Conservation (phyloP, 1,140 invertebrate species). For the Drosophila mauritiana region DNA sequence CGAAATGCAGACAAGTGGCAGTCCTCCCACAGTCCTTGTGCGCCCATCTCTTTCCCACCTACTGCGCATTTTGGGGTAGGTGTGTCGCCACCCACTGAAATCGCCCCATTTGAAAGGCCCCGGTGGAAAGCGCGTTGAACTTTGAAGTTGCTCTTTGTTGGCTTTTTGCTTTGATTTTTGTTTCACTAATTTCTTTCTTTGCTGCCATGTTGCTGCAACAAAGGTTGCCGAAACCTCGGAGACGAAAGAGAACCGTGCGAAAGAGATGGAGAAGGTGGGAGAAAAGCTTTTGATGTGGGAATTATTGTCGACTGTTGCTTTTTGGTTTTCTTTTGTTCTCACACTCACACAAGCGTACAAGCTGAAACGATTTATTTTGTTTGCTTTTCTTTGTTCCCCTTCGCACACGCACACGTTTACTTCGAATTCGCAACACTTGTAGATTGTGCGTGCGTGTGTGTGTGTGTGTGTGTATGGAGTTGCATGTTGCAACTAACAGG, state of each 20-base stretch:
- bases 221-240: slow-evolving; percentile 53
- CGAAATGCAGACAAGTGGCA: slow-evolving; percentile 42
- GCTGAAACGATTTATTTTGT: slow-evolving; percentile 53
- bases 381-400: slow-evolving; percentile 66
- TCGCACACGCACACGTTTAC: slow-evolving; percentile 3
- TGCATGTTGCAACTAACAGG: slow-evolving; percentile 64
- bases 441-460: slow-evolving; percentile 10
- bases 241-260: slow-evolving; percentile 28
- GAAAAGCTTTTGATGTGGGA: slow-evolving; percentile 61
- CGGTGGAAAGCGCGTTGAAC: slow-evolving; percentile 65
- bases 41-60: background rate
- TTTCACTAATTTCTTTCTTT: slow-evolving; percentile 1
- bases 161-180: slow-evolving; percentile 32
- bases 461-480: slow-evolving; percentile 20
- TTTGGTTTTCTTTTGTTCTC: slow-evolving; percentile 30
- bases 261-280: slow-evolving; percentile 18
- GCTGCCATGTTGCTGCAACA: slow-evolving; percentile 41
- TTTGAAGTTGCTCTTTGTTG: slow-evolving; percentile 53
- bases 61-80: slow-evolving; percentile 31
- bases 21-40: slow-evolving; percentile 1
- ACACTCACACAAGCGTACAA: slow-evolving; percentile 17
- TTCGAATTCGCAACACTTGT: slow-evolving; percentile 52
- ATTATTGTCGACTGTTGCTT: slow-evolving; percentile 42
- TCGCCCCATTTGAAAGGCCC: slow-evolving; percentile 5
- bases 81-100: background rate